Percentiles rank a stretch among this genome's conserved stretches.
Evolutionary conservation across 2,797 vertebrate species (phyloP).

Genomic region (Erethizon dorsatum): DNA sequence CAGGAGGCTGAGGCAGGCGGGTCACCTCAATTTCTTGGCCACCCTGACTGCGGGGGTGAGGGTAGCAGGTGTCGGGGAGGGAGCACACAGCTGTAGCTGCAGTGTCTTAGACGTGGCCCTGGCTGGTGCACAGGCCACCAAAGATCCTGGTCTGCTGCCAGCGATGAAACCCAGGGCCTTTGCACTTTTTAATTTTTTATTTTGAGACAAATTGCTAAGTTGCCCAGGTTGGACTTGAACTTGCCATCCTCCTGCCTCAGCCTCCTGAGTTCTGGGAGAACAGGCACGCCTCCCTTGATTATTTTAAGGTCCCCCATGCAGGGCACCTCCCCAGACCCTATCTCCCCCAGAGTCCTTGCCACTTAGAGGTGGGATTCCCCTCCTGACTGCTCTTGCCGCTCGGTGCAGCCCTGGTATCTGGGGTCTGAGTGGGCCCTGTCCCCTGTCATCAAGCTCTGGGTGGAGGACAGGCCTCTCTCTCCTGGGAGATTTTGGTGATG

Average conservation of each 20-base stretch:
- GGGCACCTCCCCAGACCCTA: rapidly evolving
- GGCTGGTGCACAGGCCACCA: not conserved
- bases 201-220: not conserved
- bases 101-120: not conserved
- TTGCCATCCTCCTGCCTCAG: not conserved
- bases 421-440: not conserved
- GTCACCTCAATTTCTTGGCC: not conserved
- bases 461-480: not conserved
- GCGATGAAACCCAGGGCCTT: not conserved
- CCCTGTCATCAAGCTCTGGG: not conserved
- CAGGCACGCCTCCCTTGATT: not conserved
- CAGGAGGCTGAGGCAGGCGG: not conserved
- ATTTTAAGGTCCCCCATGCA: not conserved
- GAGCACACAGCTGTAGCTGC: not conserved
- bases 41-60: not conserved
- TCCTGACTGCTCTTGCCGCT: not conserved
- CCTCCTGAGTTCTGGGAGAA: not conserved
- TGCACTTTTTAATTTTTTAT: not conserved
- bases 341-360: not conserved
- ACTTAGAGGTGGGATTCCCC: not conserved
- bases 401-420: not conserved
- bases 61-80: not conserved
- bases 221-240: not conserved
- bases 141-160: too few relatives aligned
- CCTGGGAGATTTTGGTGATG: too few relatives aligned